These are phyloP conservation scores for Proterorhinus semilunaris DNA, from an alignment of 2,113 vertebrate genomes.

Conservation along the genomic window DNA sequence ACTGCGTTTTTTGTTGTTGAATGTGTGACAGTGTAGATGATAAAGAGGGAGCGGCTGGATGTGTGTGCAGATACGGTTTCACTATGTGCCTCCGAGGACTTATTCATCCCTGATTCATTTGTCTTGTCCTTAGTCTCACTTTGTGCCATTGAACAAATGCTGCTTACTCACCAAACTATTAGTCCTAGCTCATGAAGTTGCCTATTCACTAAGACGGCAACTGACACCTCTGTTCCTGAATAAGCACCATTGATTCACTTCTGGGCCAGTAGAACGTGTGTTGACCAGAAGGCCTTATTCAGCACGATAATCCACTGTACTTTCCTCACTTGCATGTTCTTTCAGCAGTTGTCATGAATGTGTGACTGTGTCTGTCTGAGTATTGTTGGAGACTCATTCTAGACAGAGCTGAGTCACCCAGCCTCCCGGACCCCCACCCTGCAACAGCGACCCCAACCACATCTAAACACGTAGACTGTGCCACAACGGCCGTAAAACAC, in stretches of 20 bases:
- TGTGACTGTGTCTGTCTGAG: conserved; percentile 26
- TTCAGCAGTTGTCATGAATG: conserved; percentile 36
- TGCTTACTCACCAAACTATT: conserved; percentile 35
- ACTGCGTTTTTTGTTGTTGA: conserved; percentile 35
- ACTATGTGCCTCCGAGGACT: conserved; percentile 37
- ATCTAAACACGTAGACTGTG: conserved; percentile 39
- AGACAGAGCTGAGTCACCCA: conserved; percentile 64
- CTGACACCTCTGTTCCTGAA: conserved; percentile 8
- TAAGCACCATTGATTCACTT: conserved; percentile 45
- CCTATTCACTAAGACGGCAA: neutral
- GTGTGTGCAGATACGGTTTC: conserved; percentile 41
- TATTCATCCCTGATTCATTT: conserved; percentile 56
- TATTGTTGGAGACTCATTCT: conserved; percentile 47
- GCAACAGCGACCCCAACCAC: conserved; percentile 30
- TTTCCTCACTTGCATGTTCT: conserved; percentile 14
- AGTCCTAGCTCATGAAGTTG: neutral
- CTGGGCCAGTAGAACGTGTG: conserved; percentile 16
- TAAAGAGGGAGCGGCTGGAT: conserved; percentile 48
- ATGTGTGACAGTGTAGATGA: conserved; percentile 26
- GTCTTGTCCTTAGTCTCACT: conserved; percentile 36
- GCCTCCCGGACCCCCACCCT: conserved; percentile 17
- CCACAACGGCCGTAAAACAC: conserved; percentile 18
- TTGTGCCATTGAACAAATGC: conserved; percentile 5
- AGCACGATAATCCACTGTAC: conserved; percentile 32
- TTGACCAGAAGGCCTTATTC: conserved; percentile 1